A percentile compares a stretch with the other conserved stretches of the same genome.
Evolutionary conservation across 2,888 invertebrate species (phyloP).

Genomic region (Graphium colonna): DNA sequence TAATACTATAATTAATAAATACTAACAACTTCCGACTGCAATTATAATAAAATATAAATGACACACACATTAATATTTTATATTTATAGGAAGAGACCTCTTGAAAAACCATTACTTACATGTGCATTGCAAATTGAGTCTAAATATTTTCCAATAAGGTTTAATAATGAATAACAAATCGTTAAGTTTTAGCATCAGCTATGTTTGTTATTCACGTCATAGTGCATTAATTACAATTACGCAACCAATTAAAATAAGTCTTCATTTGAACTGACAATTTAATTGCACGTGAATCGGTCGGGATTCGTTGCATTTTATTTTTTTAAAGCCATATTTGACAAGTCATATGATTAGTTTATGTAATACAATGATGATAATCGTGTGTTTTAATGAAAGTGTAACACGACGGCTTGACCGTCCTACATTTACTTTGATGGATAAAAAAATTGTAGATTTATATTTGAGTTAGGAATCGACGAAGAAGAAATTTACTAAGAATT

Average conservation of each 20-base stretch:
- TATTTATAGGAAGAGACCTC: conserved; percentile 3
- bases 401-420: no score
- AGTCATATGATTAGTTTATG: not conserved
- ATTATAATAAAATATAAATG: conserved; percentile 6
- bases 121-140: not conserved
- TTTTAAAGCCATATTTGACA: conserved; percentile 8
- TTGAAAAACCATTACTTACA: not conserved
- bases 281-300: conserved; percentile 19
- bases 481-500: no score
- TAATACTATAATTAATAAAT: not conserved
- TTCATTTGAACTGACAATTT: conserved; percentile 28
- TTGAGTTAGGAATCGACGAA: no score
- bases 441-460: no score
- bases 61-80: not conserved
- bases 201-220: conserved; percentile 3
- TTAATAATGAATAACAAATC: not conserved
- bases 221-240: conserved; percentile 19
- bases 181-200: no score
- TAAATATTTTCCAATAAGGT: conserved; percentile 1
- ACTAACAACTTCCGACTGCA: conserved; percentile 5
- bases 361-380: not conserved
- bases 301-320: conserved; percentile 3
- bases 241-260: conserved; percentile 26
- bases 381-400: no score
- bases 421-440: no score